Evolutionary conservation across 2,113 vertebrate species (phyloP), one percentile per base, ranked within the genome.

Genomic region (Oreochromis niloticus): DNA sequence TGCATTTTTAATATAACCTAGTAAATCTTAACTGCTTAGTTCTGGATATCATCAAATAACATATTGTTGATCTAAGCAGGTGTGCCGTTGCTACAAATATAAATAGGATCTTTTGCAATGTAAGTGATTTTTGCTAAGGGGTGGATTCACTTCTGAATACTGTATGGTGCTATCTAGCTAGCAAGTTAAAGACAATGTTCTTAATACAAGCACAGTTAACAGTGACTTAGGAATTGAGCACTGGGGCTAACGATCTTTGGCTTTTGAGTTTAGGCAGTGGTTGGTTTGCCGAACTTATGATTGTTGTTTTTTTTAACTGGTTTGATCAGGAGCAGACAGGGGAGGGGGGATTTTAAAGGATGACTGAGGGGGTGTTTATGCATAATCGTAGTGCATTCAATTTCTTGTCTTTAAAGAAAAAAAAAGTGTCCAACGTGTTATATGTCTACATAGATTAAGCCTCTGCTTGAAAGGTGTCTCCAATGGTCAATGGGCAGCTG

Each of bases 181-280:
- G 61, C 39, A 27, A 73, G 68, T 73, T 46, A 73, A 73, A 46
- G 13, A 16, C 46, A 27, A 46, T 46, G 68, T 46, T 73, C 68
- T 41, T 22, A 71, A 71, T 43, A 43, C 39, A 24, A 9, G 12
- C 12, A 43, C n/a, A 71, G 39, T 46, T 14, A 43, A 43, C n/a
- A 43, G n/a, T 71, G 36, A 71, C 43, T 41, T 71, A 43, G 2
- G 39, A 71, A 41, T 43, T 43, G 36, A 71, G 36, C 7, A 6
- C n/a, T 4, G 66, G 61, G 34, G 0, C 0, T 5, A 3, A 39
- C 13, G 6, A 66, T 0, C 13, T 24, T 71, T 24, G 7, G 12
- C n/a, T 43, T 71, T 71, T 71, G 7, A 43, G 66, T 71, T 71
- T 1, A 43, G 36, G 66, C 11, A 0, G n/a, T 71, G 0, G 61